phyloP scores from a whole-genome alignment of 2,888 invertebrate genomes.

The Pristionchus arcanus region DNA sequence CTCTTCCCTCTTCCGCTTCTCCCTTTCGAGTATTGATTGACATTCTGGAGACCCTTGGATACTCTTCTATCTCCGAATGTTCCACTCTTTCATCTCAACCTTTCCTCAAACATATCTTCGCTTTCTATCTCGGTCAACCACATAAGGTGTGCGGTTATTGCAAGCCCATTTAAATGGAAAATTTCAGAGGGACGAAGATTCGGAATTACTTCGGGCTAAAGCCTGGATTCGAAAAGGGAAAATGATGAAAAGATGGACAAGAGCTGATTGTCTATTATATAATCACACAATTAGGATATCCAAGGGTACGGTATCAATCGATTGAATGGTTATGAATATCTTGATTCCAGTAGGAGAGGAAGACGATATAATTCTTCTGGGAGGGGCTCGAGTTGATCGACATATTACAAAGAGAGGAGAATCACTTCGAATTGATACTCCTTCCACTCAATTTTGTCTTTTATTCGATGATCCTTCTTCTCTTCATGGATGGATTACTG shows the following conservation, averaged over 20 bases:
- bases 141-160: conserved; percentile 42
- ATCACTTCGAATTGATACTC: conserved; percentile 47
- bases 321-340: background rate
- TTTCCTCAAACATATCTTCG: conserved; percentile 52
- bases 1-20: conserved; percentile 21
- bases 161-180: background rate
- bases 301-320: conserved; percentile 58
- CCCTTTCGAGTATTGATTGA: conserved; percentile 50
- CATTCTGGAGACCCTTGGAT: conserved; percentile 41
- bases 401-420: conserved; percentile 50
- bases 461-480: conserved; percentile 53
- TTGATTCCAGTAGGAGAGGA: conserved; percentile 51
- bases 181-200: conserved; percentile 13
- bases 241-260: conserved; percentile 64
- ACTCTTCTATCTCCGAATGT: conserved; percentile 44
- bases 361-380: conserved; percentile 48
- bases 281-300: conserved; percentile 66
- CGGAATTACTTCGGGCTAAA: conserved; percentile 63
- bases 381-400: conserved; percentile 22
- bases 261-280: conserved; percentile 63
- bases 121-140: conserved; percentile 54
- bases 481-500: conserved; percentile 43
- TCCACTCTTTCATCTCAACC: conserved; percentile 43
- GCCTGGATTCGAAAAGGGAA: conserved; percentile 64
- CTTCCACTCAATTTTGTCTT: conserved; percentile 28